Base-by-base conservation (phyloP, 2,113 vertebrate genomes). In the Leptobrachium leishanense region DNA sequence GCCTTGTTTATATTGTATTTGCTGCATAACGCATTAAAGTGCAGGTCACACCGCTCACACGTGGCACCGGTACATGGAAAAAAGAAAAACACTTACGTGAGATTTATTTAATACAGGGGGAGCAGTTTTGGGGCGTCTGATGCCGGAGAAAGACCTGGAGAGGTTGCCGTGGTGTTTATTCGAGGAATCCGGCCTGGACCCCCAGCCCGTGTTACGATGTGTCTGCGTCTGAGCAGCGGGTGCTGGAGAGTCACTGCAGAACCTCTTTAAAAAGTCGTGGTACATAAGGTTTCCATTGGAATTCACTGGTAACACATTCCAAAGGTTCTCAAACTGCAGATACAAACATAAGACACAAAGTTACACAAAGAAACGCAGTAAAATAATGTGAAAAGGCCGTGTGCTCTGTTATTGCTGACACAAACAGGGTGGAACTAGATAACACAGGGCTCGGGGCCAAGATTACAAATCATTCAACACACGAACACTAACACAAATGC, bases 251-350 rank as follows among this genome's bases (percentile, higher is more conserved):
- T 83, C 84, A 0, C 13, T 6, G 64, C 74, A 82, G 83, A 91
- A 90, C 50, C 54, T 84, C 81, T 83, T 91, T 76, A 93, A 85
- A 77, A 93, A 88, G 41, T 92, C 85, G 15, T 69, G 84, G 81
- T 86, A 88, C 42, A 87, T 85, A 75, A 94, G 77, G 62, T 46
- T 75, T 2, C 89, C 90, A 68, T 82, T 83, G 31, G 84, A 2
- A 0, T 83, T 86, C 40, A 90, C 72, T 0, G 92, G 90, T 71
- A 92, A 82, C 39, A 82, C 77, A 15, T 69, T 85, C 91, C 92
- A 94, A 69, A 95, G 89, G 76, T 85, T 84, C 82, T 92, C 88
- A 82, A 92, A 92, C 90, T 93, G 83, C 68, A 6, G 31, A 3
- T 75, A 55, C 20, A 81, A 73, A 72, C 11, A 2, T 5, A 31